Evolutionary conservation across 2,888 invertebrate genomes (phyloP).

Genomic region (Sisyra nigra): DNA sequence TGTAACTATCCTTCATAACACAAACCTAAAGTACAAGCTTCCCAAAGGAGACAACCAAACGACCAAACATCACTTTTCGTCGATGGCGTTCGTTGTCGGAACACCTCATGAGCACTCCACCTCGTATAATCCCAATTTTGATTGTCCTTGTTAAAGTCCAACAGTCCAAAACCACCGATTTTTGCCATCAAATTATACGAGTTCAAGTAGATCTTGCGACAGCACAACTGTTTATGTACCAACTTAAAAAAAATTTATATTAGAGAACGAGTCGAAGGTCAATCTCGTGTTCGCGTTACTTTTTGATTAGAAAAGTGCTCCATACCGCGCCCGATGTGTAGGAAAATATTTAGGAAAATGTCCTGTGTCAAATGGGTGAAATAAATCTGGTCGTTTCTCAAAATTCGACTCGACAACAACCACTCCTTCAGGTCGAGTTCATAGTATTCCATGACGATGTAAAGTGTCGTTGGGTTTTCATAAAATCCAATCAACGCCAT

Average conservation of each 20-base stretch:
- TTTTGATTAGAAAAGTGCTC: conserved; percentile 47
- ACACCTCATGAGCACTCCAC: conserved; percentile 66
- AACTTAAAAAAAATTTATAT: conserved; percentile 26
- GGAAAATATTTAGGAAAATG: conserved; percentile 42
- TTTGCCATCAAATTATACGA: conserved; percentile 46
- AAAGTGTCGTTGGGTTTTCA: conserved; percentile 58
- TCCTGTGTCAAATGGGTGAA: conserved; percentile 44
- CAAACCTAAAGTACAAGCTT: conserved; percentile 54
- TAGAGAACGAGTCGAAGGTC: not conserved
- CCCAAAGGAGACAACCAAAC: conserved; percentile 70
- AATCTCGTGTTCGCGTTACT: conserved; percentile 18
- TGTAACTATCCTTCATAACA: no score
- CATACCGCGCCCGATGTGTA: conserved; percentile 56
- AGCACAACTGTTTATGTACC: conserved; percentile 55
- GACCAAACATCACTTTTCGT: conserved; percentile 70
- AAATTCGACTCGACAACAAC: conserved; percentile 43
- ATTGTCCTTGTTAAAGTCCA: conserved; percentile 44
- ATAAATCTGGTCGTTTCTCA: conserved; percentile 29
- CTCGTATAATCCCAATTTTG: conserved; percentile 57
- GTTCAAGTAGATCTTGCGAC: conserved; percentile 51
- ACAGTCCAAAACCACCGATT: conserved; percentile 58
- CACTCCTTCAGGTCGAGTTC: conserved; percentile 52
- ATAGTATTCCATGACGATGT: conserved; percentile 55
- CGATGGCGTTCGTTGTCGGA: conserved; percentile 50
- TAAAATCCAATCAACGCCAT: conserved; percentile 62